These are phyloP conservation scores for Torymus texanus DNA, from an alignment of 2,888 invertebrate species.

Conservation along the genomic window DNA sequence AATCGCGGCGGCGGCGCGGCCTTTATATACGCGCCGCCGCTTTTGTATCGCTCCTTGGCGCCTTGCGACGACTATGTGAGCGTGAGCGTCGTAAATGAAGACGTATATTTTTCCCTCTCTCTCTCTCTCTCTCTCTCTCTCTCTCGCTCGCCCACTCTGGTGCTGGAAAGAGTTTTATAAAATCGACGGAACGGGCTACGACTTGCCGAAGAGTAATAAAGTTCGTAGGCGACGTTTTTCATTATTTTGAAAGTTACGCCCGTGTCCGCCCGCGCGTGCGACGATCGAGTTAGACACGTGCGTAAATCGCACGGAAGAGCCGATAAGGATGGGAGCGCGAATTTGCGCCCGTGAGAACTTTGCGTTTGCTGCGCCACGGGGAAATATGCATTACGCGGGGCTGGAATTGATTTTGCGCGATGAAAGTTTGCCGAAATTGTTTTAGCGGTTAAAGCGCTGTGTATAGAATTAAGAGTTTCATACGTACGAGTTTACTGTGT, in stretches of 20 bases:
- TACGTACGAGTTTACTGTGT: too few relatives aligned
- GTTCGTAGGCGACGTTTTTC: slow-evolving; percentile 37
- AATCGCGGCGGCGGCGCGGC: background rate
- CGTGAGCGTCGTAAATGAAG: slow-evolving; percentile 34
- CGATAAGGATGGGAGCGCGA: slow-evolving; percentile 11
- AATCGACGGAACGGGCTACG: slow-evolving; percentile 39
- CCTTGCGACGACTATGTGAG: background rate
- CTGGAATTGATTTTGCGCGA: slow-evolving; percentile 44
- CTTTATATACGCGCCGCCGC: background rate
- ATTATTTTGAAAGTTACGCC: slow-evolving; percentile 42
- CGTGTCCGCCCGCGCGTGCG: background rate
- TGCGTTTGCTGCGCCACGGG: too few relatives aligned
- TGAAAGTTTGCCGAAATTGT: background rate
- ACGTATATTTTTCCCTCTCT: slow-evolving; percentile 9
- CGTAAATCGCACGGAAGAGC: slow-evolving; percentile 37
- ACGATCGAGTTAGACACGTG: background rate
- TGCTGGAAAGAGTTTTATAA: slow-evolving; percentile 30
- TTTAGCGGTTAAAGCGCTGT: too few relatives aligned
- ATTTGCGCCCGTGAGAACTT: background rate
- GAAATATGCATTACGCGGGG: too few relatives aligned
- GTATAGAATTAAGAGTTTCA: too few relatives aligned
- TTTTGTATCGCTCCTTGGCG: slow-evolving; percentile 20
- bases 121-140: too few relatives aligned
- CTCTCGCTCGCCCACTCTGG: too few relatives aligned
- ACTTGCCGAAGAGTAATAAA: slow-evolving; percentile 43